phyloP scores from a whole-genome alignment of 2,888 invertebrate species.

The Watsonalla cultraria region DNA sequence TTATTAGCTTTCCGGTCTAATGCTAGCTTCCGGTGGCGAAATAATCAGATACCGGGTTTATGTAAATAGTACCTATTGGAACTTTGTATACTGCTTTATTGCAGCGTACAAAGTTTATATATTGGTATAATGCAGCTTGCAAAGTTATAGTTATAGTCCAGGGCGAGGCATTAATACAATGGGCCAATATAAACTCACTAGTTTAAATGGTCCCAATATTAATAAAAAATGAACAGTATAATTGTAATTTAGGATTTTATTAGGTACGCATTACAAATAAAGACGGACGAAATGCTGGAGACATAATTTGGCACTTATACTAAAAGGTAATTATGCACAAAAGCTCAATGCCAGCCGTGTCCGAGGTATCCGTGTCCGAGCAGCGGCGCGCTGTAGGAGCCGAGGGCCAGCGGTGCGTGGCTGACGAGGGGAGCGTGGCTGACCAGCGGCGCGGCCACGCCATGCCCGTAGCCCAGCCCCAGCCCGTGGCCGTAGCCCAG shows the following conservation, averaged over 20 bases:
- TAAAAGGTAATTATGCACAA: conserved; percentile 6
- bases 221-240: too few relatives aligned
- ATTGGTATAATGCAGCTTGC: too few relatives aligned
- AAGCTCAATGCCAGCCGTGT: conserved; percentile 52
- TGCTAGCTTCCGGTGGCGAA: conserved; percentile 16
- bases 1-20: not conserved
- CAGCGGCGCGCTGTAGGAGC: conserved; percentile 29
- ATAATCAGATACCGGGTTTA: not conserved
- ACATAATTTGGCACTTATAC: conserved; percentile 48
- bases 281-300: conserved; percentile 22
- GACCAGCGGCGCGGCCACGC: conserved; percentile 24
- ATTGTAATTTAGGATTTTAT: not conserved
- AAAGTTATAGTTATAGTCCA: too few relatives aligned
- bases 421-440: conserved; percentile 28
- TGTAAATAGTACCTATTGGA: not conserved
- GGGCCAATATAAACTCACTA: too few relatives aligned
- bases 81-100: too few relatives aligned
- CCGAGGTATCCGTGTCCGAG: conserved; percentile 38
- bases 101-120: too few relatives aligned
- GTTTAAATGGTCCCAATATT: too few relatives aligned
- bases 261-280: conserved; percentile 10
- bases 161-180: too few relatives aligned
- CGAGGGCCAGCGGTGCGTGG: conserved; percentile 19
- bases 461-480: conserved; percentile 24
- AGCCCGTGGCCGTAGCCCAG: conserved; percentile 30